phyloP scores from a whole-genome alignment of 2,797 vertebrate species.

The Nothura maculosa region DNA sequence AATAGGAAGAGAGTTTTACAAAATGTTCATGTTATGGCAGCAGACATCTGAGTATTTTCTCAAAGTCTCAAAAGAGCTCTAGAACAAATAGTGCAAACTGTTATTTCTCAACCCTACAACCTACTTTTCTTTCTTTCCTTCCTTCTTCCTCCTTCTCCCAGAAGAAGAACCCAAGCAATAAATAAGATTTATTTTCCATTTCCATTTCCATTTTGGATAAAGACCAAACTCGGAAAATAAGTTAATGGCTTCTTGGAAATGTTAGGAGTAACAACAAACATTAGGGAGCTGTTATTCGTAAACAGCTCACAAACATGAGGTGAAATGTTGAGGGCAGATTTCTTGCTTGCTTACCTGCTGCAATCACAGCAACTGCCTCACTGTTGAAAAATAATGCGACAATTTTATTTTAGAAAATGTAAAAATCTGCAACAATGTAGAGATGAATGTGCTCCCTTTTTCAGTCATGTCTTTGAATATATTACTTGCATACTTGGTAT shows the following conservation, averaged over 20 bases:
- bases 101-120: neutral
- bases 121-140: neutral
- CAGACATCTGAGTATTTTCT: neutral
- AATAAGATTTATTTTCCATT: neutral
- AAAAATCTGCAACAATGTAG: neutral
- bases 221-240: neutral
- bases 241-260: neutral
- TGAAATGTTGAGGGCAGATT: no score
- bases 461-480: neutral
- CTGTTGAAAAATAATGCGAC: neutral
- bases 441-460: neutral
- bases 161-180: neutral
- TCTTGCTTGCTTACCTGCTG: neutral
- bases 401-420: neutral
- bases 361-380: rapidly evolving
- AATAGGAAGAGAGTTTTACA: neutral
- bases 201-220: neutral
- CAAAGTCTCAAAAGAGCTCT: neutral
- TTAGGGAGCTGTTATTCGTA: neutral
- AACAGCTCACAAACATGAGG: neutral
- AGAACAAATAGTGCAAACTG: neutral
- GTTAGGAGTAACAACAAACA: neutral
- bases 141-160: neutral
- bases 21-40: neutral
- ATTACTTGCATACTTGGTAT: neutral